These are phyloP conservation scores for Volucella inflata DNA, from an alignment of 2,888 invertebrate species.

Conservation along the genomic window DNA sequence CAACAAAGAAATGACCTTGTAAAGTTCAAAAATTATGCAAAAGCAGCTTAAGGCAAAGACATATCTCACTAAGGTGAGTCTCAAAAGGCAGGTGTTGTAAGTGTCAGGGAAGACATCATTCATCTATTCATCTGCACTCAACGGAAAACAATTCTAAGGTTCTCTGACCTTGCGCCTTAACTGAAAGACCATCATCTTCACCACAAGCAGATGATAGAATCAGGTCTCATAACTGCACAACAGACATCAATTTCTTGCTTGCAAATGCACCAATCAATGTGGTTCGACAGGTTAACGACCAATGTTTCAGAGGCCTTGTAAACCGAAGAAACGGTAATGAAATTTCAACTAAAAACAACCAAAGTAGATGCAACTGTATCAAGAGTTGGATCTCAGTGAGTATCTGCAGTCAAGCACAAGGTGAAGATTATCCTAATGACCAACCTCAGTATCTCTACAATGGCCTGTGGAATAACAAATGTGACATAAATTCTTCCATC, in stretches of 20 bases:
- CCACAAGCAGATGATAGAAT: background rate
- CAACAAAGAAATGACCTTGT: too few species aligned
- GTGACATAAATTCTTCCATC: slow-evolving; percentile 11
- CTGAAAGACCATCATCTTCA: background rate
- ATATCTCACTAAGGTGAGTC: too few species aligned
- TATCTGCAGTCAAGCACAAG: slow-evolving; percentile 10
- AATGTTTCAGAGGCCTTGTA: background rate
- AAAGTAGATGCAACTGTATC: slow-evolving; percentile 10
- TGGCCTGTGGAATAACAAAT: too few species aligned
- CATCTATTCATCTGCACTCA: too few species aligned
- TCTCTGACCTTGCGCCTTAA: background rate
- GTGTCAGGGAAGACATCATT: too few species aligned
- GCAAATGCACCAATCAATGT: slow-evolving; percentile 6
- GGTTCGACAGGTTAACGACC: background rate
- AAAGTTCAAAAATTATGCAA: too few species aligned
- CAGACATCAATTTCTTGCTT: slow-evolving; percentile 7
- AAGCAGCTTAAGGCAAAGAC: too few species aligned
- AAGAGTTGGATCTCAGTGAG: slow-evolving; percentile 8
- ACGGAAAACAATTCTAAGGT: too few species aligned
- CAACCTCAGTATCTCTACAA: slow-evolving; percentile 8
- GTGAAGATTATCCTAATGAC: slow-evolving; percentile 2
- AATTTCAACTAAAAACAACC: background rate
- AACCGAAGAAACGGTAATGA: background rate
- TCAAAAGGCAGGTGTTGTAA: too few species aligned
- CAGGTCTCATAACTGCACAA: slow-evolving; percentile 6